Percentiles rank a stretch among this genome's conserved stretches.
phyloP scores from a whole-genome alignment of 2,797 vertebrate species.

The Phrynocephalus vlangalii region DNA sequence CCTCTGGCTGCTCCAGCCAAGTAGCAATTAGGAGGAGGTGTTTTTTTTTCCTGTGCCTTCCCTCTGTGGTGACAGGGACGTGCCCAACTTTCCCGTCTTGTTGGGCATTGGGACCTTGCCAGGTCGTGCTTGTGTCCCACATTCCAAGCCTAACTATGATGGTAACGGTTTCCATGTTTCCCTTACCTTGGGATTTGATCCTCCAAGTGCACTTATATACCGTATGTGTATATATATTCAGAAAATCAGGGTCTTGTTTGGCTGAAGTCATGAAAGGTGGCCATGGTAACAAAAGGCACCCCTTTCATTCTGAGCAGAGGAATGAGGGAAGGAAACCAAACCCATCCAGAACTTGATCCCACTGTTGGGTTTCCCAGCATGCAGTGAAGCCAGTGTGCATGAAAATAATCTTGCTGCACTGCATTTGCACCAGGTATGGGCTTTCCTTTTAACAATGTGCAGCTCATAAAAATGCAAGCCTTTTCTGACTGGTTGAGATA shows the following conservation, averaged over 20 bases:
- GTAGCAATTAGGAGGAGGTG: no score
- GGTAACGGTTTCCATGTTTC: slow-evolving; percentile 81
- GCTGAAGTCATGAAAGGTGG: slow-evolving; percentile 70
- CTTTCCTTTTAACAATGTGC: neutral
- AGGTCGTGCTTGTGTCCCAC: slow-evolving; percentile 64
- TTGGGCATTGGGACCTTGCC: slow-evolving; percentile 77
- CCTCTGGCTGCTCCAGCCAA: neutral
- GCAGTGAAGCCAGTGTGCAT: slow-evolving; percentile 47
- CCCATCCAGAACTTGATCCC: neutral
- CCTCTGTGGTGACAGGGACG: slow-evolving; percentile 27
- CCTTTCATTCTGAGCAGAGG: slow-evolving; percentile 41
- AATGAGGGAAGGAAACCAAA: neutral
- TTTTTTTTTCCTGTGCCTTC: neutral
- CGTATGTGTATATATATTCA: neutral
- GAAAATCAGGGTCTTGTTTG: slow-evolving; percentile 58
- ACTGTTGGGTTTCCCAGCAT: slow-evolving; percentile 52
- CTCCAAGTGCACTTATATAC: slow-evolving; percentile 64
- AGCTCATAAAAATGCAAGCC: neutral
- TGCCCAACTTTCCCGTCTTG: slow-evolving; percentile 63
- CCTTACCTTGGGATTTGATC: slow-evolving; percentile 72
- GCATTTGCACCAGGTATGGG: neutral
- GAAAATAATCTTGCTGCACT: slow-evolving; percentile 44
- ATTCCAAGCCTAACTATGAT: slow-evolving; percentile 70
- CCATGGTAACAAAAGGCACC: slow-evolving; percentile 70
- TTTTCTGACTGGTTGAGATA: neutral